Percentiles rank a stretch among this genome's conserved stretches.
Conservation (phyloP, 2,888 invertebrate species). For the Tetragonula carbonaria region DNA sequence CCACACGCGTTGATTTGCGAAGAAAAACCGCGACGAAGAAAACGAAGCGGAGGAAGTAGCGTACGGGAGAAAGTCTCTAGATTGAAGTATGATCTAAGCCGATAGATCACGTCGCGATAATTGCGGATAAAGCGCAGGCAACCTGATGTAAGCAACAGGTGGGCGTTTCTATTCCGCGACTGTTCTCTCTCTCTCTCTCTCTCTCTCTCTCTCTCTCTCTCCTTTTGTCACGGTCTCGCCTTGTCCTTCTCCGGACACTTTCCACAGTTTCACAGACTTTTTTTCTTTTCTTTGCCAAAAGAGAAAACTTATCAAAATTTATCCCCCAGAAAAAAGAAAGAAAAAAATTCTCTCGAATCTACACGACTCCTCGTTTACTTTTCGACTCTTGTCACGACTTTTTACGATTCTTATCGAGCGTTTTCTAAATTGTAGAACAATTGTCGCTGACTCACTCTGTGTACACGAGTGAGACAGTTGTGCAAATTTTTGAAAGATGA, state of each 20-base stretch:
- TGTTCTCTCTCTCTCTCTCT: background rate
- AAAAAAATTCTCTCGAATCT: background rate
- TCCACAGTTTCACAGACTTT: no score
- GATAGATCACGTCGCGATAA: constrained; percentile 54
- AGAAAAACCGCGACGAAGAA: background rate
- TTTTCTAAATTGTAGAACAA: no score
- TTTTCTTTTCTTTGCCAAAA: no score
- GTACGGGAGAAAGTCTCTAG: constrained; percentile 35
- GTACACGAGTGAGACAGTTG: no score
- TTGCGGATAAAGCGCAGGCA: constrained; percentile 62
- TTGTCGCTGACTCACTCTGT: no score
- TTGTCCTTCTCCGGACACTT: background rate
- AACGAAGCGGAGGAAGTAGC: constrained; percentile 19
- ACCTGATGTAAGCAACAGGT: constrained; percentile 74
- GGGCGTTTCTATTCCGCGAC: constrained; percentile 68
- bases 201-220: background rate
- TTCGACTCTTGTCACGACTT: background rate
- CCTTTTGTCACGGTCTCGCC: constrained; percentile 7
- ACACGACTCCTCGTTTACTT: no score
- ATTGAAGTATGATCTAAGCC: constrained; percentile 28
- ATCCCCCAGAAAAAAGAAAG: background rate
- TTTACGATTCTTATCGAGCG: no score
- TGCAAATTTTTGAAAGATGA: no score
- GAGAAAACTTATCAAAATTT: no score
- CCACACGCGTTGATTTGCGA: background rate